Conservation (phyloP, 2,113 vertebrate genomes). For the Turnix velox region DNA sequence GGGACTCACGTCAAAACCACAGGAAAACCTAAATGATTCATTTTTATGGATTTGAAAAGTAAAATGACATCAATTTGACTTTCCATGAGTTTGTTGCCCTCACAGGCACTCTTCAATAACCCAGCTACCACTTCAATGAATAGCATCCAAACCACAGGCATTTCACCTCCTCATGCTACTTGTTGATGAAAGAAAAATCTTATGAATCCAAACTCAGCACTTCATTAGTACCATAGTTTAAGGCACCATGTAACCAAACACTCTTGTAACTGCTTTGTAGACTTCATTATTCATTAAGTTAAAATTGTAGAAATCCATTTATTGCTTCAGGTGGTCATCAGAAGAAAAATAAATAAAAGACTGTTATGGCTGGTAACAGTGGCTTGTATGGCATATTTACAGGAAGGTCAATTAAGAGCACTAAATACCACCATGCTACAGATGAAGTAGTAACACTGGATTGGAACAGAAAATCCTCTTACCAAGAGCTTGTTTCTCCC, state of each 20-base stretch:
- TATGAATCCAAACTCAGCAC: not conserved
- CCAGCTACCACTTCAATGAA: not conserved
- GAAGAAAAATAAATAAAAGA: not conserved
- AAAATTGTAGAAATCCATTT: not conserved
- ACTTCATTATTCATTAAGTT: constrained; percentile 7
- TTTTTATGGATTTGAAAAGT: constrained; percentile 21
- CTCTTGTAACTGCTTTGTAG: not conserved
- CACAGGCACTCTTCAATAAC: not conserved
- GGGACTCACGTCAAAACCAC: not conserved
- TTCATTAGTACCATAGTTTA: not conserved
- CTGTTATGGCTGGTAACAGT: not conserved
- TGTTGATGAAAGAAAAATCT: not conserved
- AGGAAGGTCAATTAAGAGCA: not conserved
- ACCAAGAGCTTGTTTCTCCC: not conserved
- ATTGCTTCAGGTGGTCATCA: not conserved
- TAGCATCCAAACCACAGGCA: not conserved
- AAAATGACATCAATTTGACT: not conserved
- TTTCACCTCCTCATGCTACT: not conserved
- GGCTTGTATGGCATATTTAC: not conserved
- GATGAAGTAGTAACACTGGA: not conserved
- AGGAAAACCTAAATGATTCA: not conserved
- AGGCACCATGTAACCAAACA: not conserved
- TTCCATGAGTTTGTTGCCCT: not conserved
- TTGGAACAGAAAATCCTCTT: not conserved
- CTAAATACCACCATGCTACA: not conserved